A percentile compares a stretch with the other conserved stretches of the same genome.
Conservation (phyloP, 2,888 invertebrate genomes). For the Synanthedon tipuliformis region DNA sequence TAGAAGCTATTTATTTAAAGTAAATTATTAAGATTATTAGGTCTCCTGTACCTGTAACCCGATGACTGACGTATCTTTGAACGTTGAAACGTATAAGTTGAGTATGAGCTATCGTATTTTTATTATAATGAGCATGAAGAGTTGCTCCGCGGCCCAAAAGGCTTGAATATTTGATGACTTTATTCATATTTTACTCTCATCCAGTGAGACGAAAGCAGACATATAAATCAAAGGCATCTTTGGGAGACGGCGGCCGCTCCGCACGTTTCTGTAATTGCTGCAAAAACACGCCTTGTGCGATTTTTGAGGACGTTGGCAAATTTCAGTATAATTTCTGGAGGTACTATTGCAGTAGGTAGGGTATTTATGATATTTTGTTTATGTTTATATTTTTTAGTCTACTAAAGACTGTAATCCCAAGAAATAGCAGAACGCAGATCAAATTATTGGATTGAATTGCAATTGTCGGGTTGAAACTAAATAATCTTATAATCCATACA, state of each 20-base stretch:
- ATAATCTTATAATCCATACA: too few relatives aligned
- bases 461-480: too few relatives aligned
- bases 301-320: constrained; percentile 63
- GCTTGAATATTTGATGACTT: constrained; percentile 59
- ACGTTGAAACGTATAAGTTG: constrained; percentile 22
- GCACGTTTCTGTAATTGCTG: constrained; percentile 61
- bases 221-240: constrained; percentile 65
- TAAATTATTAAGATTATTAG: too few relatives aligned
- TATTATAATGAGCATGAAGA: constrained; percentile 63
- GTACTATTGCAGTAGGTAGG: too few relatives aligned
- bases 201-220: constrained; percentile 42
- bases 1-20: too few relatives aligned
- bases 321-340: constrained; percentile 47
- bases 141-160: constrained; percentile 49
- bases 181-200: constrained; percentile 63
- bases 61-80: constrained; percentile 7
- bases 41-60: too few relatives aligned
- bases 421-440: neutral
- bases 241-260: constrained; percentile 49
- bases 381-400: too few relatives aligned
- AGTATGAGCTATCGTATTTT: constrained; percentile 62
- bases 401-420: too few relatives aligned
- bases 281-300: constrained; percentile 61
- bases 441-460: too few relatives aligned
- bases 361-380: too few relatives aligned